A percentile compares a stretch with the other conserved stretches of the same genome.
phyloP scores from a whole-genome alignment of 2,113 vertebrate genomes.

The Trematocara stigmaticum region DNA sequence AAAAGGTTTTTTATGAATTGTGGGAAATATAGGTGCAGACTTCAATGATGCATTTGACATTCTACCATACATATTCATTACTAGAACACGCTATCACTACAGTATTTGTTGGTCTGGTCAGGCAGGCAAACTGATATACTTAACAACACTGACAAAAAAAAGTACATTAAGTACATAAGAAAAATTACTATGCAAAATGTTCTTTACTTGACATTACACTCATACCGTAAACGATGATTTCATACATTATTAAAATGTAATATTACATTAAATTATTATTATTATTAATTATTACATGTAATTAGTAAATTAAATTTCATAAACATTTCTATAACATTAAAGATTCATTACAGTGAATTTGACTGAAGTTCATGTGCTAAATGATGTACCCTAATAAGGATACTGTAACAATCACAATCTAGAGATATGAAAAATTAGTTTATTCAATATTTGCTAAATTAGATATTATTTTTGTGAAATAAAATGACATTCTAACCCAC shows the following conservation, averaged over 20 bases:
- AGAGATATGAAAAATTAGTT: fast-evolving
- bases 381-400: neutral
- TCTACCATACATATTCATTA: neutral
- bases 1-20: neutral
- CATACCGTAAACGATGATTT: neutral
- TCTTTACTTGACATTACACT: neutral
- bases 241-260: neutral
- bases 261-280: neutral
- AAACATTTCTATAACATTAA: neutral
- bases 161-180: neutral
- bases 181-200: neutral
- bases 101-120: neutral
- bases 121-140: neutral
- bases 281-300: neutral
- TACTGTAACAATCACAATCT: neutral
- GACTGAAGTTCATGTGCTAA: neutral
- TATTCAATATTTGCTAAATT: neutral
- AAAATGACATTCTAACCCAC: neutral
- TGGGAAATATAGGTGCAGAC: neutral
- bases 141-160: neutral
- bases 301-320: neutral
- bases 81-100: neutral
- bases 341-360: neutral
- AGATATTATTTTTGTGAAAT: neutral
- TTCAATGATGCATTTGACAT: neutral